A percentile compares a stretch with the other conserved stretches of the same genome.
These are phyloP conservation scores for Drosophila nebulosa DNA, from an alignment of 1,140 invertebrate species.

Conservation along the genomic window DNA sequence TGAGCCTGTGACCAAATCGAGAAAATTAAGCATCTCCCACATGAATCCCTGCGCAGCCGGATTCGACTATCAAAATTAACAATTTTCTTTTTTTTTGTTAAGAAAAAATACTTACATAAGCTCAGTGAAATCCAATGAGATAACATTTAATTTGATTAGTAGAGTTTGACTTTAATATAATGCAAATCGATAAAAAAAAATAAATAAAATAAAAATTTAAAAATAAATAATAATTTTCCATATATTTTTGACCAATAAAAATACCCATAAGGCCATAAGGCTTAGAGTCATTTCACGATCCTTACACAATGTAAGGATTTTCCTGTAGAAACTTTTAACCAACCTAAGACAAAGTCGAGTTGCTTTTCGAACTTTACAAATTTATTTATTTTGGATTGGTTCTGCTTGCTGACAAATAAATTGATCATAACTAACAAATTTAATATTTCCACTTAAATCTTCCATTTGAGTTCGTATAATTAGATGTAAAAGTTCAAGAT, in stretches of 20 bases:
- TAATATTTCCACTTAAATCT: no score
- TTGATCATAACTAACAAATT: no score
- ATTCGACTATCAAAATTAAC: conserved; percentile 47
- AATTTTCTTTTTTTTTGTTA: background rate
- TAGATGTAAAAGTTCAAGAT: no score
- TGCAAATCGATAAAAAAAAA: background rate
- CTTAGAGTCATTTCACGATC: no score
- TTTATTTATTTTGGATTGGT: no score
- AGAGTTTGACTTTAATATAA: background rate
- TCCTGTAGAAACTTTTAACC: no score
- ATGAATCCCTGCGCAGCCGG: conserved; percentile 47
- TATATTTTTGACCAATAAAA: background rate
- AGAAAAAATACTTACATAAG: conserved; percentile 27
- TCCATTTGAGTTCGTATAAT: no score
- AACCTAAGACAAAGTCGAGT: no score
- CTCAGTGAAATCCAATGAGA: conserved; percentile 56
- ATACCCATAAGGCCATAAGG: no score
- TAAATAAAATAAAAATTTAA: background rate
- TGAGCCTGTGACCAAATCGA: conserved; percentile 57
- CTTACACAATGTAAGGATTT: no score
- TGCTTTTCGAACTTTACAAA: no score
- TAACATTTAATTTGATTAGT: background rate
- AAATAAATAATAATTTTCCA: background rate
- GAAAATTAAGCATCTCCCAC: conserved; percentile 52
- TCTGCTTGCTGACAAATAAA: no score